These are phyloP conservation scores for Argyresthia albistria DNA, from an alignment of 2,888 invertebrate genomes.

Conservation along the genomic window DNA sequence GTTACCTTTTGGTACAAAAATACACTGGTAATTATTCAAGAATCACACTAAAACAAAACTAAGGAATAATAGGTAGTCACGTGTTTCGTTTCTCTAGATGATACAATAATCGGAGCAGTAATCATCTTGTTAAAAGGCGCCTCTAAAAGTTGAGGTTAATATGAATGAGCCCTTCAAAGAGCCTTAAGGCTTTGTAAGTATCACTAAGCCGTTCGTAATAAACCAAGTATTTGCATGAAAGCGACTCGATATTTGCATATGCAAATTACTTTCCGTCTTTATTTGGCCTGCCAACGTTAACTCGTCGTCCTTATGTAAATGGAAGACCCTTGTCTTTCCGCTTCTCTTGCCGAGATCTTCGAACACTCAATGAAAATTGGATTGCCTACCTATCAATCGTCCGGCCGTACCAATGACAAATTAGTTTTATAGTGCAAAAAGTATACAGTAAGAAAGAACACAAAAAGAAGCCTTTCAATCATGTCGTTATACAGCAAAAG, in stretches of 20 bases:
- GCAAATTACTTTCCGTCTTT: slow-evolving; percentile 64
- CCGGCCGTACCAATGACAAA: not conserved
- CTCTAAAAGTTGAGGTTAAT: not conserved
- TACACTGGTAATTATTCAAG: too few relatives aligned
- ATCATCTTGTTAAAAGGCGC: too few relatives aligned
- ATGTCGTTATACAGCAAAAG: slow-evolving; percentile 33
- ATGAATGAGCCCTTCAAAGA: slow-evolving; percentile 13
- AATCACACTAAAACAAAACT: too few relatives aligned
- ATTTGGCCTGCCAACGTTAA: slow-evolving; percentile 58
- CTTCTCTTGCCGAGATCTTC: slow-evolving; percentile 24
- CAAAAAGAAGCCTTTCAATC: slow-evolving; percentile 24
- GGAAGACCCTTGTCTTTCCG: slow-evolving; percentile 27
- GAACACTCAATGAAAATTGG: slow-evolving; percentile 7
- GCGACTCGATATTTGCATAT: slow-evolving; percentile 64
- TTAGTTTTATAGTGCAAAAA: not conserved
- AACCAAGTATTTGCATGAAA: slow-evolving; percentile 64
- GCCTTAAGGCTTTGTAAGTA: slow-evolving; percentile 48
- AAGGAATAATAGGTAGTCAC: too few relatives aligned
- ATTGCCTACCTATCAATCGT: not conserved
- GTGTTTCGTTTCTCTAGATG: not conserved
- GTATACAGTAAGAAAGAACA: not conserved
- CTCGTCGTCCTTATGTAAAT: slow-evolving; percentile 54
- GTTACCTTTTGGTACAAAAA: too few relatives aligned
- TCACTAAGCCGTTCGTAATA: slow-evolving; percentile 63
- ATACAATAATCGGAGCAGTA: not conserved